Base-by-base conservation (phyloP, 1,140 invertebrate species). In the Phthorimaea operculella region DNA sequence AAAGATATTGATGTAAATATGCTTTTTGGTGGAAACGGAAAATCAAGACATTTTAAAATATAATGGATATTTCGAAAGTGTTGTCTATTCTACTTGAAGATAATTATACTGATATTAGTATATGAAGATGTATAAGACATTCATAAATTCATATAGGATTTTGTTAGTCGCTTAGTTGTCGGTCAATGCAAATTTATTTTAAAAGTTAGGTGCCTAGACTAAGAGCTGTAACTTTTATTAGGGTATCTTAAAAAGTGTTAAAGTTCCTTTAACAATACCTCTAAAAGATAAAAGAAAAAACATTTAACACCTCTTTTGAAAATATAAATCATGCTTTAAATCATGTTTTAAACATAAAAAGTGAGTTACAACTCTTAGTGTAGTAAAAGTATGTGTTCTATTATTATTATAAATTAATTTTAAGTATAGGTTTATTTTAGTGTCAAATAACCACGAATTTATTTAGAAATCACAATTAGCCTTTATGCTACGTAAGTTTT, bases 1-100 rank as follows among this genome's bases (percentile, higher is more conserved):
- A 62, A 60, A 67, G 62, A 79, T 74, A 74, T 70, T 65, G 49
- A 56, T 79, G 70, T 81, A 76, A 62, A 76, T 81, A 63, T 57
- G 57, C 58, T 63, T 59, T 6, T 28, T 53, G 11, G 44, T 39
- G 36, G 21, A 39, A 39, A 39, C n/a, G 36, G 10, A 39, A 12
- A 39, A 39, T 28, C 21, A 28, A 28, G 21, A 28, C 21, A 28
- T n/a, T 39, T 39, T n/a, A 2, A 11, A 39, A 12, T 39, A 10
- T 39, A 39, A 39, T 12, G 36, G n/a, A 39, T 39, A 39, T 39
- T 39, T 1, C 36, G n/a, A 39, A 39, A 39, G n/a, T 39, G 1
- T 10, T 39, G 36, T 39, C 36, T 39, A 39, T 12, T 39, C 36
- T 39, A 39, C 10, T 39, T 39, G 8, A 39, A 39, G 21, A 39